Base-by-base conservation (phyloP, 2,888 invertebrate genomes). In the Cheilosia pagana region DNA sequence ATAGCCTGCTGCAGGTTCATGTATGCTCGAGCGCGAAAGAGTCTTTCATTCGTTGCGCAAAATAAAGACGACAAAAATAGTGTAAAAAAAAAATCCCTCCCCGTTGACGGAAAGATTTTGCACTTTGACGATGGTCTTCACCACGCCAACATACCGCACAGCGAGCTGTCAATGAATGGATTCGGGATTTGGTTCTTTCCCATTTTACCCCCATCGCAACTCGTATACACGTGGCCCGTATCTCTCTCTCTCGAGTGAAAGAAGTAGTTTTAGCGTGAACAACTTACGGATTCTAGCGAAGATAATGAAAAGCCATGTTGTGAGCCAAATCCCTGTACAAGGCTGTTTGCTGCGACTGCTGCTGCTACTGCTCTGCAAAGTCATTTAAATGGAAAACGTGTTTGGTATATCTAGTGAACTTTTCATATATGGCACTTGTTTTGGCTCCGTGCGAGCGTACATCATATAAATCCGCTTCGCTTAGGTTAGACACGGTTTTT, bases 301-400 rank as follows among this genome's bases (percentile, higher is more conserved):
- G 43, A 83, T 74, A 78, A 83, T 78, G 65, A 83, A 77, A 74
- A 78, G 70, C 72, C 55, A 52, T 63, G 55, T 72, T 53, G 45
- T 25, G 63, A 39, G 63, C 67, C 25, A 72, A 72, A 67, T 63
- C 75, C 50, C 62, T 45, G 41, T 59, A 28, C 60, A 77, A 63
- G 53, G 43, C 41, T 57, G 19, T 23, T 45, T 23, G 21, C 39
- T 10, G 35, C 5, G 3, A 5, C 25, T 25, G 25, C 25, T n/a
- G 39, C 57, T 25, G 16, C 59, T 43, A 39, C 39, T 16, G 48
- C 57, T 28, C 45, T 25, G 21, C 28, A 72, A 76, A 82, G n/a
- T 50, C 63, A 83, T 78, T 83, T 78, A 63, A 83, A 83, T 68
- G 70, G 65, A 82, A 77, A 78, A 75, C 68, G 21, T 72, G 76